A percentile compares a stretch with the other conserved stretches of the same genome.
Evolutionary conservation across 1,140 invertebrate species (phyloP).

Genomic region (Monochamus saltuarius): DNA sequence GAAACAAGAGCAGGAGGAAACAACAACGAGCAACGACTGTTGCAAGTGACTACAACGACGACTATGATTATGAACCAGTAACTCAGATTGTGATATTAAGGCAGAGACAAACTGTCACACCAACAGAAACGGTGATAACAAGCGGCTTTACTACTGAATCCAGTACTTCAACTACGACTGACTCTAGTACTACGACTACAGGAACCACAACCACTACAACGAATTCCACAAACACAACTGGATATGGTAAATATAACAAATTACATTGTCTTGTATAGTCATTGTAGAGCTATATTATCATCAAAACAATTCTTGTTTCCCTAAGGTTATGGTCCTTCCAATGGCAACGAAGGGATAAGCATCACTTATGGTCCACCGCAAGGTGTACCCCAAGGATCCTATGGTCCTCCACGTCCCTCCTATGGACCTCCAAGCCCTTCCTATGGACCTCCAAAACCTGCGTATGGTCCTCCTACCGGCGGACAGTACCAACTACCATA

Average conservation of each 20-base stretch:
- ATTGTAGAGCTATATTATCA: no score
- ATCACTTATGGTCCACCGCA: conserved; percentile 44
- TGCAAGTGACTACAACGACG: background rate
- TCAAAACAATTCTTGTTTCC: background rate
- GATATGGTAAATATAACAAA: conserved; percentile 20
- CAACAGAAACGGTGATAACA: conserved; percentile 6
- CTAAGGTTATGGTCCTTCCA: conserved; percentile 44
- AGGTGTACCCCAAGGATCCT: conserved; percentile 6
- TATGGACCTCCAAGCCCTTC: conserved; percentile 13
- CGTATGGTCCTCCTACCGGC: conserved; percentile 17
- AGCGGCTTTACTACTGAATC: conserved; percentile 5
- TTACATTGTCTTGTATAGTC: no score
- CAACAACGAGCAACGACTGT: background rate
- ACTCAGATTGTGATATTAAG: background rate
- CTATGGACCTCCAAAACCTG: conserved; percentile 13
- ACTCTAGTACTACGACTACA: conserved; percentile 4
- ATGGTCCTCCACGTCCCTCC: conserved; percentile 10
- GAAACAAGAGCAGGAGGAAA: conserved; percentile 11
- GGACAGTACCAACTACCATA: conserved; percentile 33
- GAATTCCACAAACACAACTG: conserved; percentile 16
- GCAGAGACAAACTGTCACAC: background rate
- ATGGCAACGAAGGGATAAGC: conserved; percentile 45
- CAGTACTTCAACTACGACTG: background rate
- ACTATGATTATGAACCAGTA: conserved; percentile 12
- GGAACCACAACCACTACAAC: conserved; percentile 12